A percentile compares a stretch with the other conserved stretches of the same genome.
Evolutionary conservation across 2,797 vertebrate species (phyloP).

Genomic region (Onychomys arenicola): DNA sequence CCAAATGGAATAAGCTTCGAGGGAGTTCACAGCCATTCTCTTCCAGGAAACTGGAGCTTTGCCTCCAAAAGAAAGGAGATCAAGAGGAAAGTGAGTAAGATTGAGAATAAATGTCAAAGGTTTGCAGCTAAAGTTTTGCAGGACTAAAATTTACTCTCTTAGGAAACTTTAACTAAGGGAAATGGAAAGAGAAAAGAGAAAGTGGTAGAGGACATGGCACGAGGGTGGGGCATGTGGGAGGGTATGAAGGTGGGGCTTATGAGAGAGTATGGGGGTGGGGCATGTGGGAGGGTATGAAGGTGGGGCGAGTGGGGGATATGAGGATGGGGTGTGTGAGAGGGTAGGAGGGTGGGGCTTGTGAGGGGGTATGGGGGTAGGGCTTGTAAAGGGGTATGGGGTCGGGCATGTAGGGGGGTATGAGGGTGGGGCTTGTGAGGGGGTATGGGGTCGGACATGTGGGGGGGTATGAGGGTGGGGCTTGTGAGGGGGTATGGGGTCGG

Average conservation of each 20-base stretch:
- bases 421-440: fast-evolving
- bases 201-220: fast-evolving
- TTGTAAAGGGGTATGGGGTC: fast-evolving
- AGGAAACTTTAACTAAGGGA: not conserved
- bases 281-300: too few relatives aligned
- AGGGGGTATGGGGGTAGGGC: too few relatives aligned
- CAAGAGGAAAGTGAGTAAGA: not conserved
- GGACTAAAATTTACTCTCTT: not conserved
- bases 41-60: not conserved
- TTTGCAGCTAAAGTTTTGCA: not conserved
- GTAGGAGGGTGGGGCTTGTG: too few relatives aligned
- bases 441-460: fast-evolving
- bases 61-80: not conserved
- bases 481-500: too few relatives aligned
- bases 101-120: not conserved
- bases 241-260: too few relatives aligned
- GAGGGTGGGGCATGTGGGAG: fast-evolving
- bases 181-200: not conserved
- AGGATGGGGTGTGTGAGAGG: fast-evolving
- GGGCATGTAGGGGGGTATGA: not conserved
- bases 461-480: fast-evolving
- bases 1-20: not conserved
- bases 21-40: not conserved
- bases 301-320: fast-evolving
- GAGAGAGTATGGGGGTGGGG: too few relatives aligned